Base-by-base conservation (phyloP, 2,113 vertebrate species). In the Xiphias gladius region DNA sequence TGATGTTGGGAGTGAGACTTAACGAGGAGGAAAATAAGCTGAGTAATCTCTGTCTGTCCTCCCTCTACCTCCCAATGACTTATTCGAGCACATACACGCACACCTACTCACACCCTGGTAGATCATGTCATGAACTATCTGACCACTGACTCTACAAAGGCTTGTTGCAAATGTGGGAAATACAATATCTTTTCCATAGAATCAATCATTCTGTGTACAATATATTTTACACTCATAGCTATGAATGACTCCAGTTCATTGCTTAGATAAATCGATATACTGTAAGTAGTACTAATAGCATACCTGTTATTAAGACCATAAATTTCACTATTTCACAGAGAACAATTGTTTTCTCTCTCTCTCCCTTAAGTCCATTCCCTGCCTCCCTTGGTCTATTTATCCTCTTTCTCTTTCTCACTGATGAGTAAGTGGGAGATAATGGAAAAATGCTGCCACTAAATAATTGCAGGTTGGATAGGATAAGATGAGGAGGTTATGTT, bases 1-100 rank as follows among this genome's bases (percentile, higher is more conserved):
- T 24, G 89, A 86, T 84, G 82, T 74, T 65, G 20, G 63, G 73
- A 77, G 80, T 9, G 64, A 86, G 85, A 76, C 67, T 79, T 92
- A 91, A 91, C 83, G 73, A 92, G 80, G 78, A 89, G 76, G 84
- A 88, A 91, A 90, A 90, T 88, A 84, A 92, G 89, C 89, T 90
- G 89, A 92, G 89, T 80, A 89, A 89, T 93, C 85, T 87, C 87
- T 88, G 82, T 87, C 85, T 85, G 82, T 89, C 83, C 74, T 89
- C 82, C 62, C 61, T 82, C 67, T 65, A 46, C 76, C 46, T 77
- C 48, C 65, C 78, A 77, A 26, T 80, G 62, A 83, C 66, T 71
- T 70, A 87, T 76, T 76, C 64, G 41, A 24, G 58, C 48, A 68
- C 65, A 32, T 66, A 58, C 64, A 66, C 35, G 16, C 66, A 52